Conservation (phyloP, 2,888 invertebrate species). For the Drosophila rellima region DNA sequence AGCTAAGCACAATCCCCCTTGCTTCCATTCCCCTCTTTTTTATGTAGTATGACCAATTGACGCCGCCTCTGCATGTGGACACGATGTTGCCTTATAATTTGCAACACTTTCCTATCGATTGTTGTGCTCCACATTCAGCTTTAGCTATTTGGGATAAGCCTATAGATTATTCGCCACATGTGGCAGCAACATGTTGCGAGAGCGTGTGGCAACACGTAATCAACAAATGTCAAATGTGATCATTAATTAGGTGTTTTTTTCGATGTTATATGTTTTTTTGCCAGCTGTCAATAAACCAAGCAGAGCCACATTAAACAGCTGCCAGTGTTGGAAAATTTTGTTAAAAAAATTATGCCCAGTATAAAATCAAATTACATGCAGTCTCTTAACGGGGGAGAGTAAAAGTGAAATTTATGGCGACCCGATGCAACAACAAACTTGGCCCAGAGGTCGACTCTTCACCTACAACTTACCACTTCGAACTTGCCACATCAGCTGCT, state of each 20-base stretch:
- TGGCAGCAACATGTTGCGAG: slow-evolving; percentile 24
- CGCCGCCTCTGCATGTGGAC: slow-evolving; percentile 53
- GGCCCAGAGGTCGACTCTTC: slow-evolving; percentile 59
- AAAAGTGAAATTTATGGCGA: slow-evolving; percentile 77
- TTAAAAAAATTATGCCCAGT: slow-evolving; percentile 43
- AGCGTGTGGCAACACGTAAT: slow-evolving; percentile 15
- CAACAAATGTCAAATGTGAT: slow-evolving; percentile 49
- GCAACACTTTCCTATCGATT: slow-evolving; percentile 68
- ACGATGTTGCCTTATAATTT: slow-evolving; percentile 68
- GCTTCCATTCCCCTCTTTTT: not conserved
- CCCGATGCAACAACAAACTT: slow-evolving; percentile 48
- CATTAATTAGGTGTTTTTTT: slow-evolving; percentile 44
- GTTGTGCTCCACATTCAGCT: slow-evolving; percentile 65
- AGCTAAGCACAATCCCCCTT: slow-evolving; percentile 7
- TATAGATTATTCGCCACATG: slow-evolving; percentile 24
- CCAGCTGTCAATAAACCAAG: slow-evolving; percentile 4
- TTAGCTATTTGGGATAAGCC: slow-evolving; percentile 12
- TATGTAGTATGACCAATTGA: slow-evolving; percentile 46
- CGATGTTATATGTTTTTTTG: slow-evolving; percentile 1
- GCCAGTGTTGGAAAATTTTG: slow-evolving; percentile 43
- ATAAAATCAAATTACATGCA: slow-evolving; percentile 55
- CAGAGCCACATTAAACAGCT: slow-evolving; percentile 48
- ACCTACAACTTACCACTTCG: slow-evolving; percentile 45
- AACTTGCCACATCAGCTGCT: slow-evolving; percentile 54
- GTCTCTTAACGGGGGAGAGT: slow-evolving; percentile 36